Evolutionary conservation across 2,797 vertebrate species (phyloP).

Genomic region (Cossypha niveicapilla): DNA sequence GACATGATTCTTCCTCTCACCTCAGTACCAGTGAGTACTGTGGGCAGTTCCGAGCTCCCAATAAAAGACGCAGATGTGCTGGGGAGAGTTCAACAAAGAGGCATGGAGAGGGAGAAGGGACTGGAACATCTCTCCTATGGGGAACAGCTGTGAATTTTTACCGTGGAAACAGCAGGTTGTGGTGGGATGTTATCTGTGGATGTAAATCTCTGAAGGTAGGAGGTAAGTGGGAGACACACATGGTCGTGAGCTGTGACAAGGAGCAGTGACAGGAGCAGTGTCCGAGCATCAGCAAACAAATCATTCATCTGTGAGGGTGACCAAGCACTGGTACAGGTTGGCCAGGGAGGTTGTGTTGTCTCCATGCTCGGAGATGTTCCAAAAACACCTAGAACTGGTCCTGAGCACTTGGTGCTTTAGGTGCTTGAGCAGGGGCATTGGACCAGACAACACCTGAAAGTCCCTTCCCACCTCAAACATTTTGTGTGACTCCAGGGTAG

Average conservation of each 20-base stretch:
- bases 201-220: not conserved
- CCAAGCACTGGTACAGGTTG: not conserved
- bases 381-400: not conserved
- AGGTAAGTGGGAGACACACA: not conserved
- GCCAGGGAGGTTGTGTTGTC: not conserved
- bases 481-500: not conserved
- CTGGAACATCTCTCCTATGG: not conserved
- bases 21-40: rapidly evolving
- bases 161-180: not conserved
- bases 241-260: not conserved
- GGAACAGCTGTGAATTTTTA: not conserved
- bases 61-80: too few relatives aligned
- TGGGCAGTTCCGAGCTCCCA: not conserved
- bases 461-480: not conserved
- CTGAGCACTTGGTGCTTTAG: not conserved
- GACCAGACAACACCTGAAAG: not conserved
- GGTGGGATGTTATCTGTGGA: not conserved
- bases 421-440: not conserved
- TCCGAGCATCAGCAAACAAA: not conserved
- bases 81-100: too few relatives aligned
- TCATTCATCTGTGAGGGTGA: not conserved
- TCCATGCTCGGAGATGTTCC: not conserved
- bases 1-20: not conserved
- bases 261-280: too few relatives aligned
- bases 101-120: not conserved